A percentile compares a stretch with the other conserved stretches of the same genome.
Conservation (phyloP, 2,113 vertebrate genomes). For the Trogon melanurus region DNA sequence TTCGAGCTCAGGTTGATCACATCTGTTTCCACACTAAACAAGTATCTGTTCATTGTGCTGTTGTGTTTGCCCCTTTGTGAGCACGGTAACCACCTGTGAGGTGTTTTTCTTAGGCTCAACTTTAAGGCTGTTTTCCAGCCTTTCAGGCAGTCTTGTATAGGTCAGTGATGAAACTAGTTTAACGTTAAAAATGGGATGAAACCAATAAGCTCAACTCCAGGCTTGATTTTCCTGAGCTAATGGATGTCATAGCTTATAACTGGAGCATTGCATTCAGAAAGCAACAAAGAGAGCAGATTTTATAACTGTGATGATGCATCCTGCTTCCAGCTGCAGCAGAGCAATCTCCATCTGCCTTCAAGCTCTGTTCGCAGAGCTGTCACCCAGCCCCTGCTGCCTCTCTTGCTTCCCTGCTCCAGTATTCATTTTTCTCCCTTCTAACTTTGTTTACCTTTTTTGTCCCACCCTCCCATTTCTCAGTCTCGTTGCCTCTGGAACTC, state of each 20-base stretch:
- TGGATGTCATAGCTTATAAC: neutral
- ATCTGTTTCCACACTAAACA: neutral
- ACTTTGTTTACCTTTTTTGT: slow-evolving; percentile 14
- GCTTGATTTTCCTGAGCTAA: neutral
- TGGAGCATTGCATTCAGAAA: neutral
- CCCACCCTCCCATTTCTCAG: neutral
- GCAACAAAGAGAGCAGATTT: neutral
- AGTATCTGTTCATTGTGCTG: neutral
- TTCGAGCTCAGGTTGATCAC: neutral
- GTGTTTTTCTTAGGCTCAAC: neutral
- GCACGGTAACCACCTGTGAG: neutral
- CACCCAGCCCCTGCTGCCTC: neutral
- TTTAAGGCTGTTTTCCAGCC: neutral
- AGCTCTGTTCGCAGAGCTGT: neutral
- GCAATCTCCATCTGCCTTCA: neutral
- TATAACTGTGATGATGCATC: neutral
- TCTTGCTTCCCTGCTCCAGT: neutral
- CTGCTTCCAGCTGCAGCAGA: neutral
- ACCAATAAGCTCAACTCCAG: neutral
- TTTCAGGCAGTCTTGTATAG: neutral
- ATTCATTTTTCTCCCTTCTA: neutral
- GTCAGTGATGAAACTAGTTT: neutral
- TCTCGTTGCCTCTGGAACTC: slow-evolving; percentile 9
- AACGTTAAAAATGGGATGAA: neutral
- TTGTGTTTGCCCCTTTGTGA: neutral